Base-by-base conservation (phyloP, 2,113 vertebrate species). In the Eira barbara region DNA sequence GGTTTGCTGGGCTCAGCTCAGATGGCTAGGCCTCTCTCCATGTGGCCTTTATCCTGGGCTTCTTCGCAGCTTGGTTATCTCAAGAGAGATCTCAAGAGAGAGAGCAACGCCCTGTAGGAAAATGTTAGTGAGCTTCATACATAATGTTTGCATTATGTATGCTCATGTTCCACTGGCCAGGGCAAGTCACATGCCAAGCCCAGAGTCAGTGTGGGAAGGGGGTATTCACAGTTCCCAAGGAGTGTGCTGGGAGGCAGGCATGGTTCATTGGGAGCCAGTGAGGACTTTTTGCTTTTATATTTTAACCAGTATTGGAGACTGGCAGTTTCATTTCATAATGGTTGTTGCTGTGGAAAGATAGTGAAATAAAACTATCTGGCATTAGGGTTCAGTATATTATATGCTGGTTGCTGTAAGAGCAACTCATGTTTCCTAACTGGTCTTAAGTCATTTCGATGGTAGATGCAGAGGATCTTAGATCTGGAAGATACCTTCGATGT, bases 301-400 rank as follows among this genome's bases (percentile, higher is more conserved):
- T 92, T 95, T 95, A 89, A 81, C 11, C 23, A 82, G 36, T 94
- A 12, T 23, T 42, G 78, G 89, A 25, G 17, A 71, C 45, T 90
- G 39, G 67, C 42, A n/a, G 31, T 94, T 92, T 95, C 17, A 84
- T 95, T 95, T 94, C 79, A 78, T 91, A 94, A 89, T 79, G 25
- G 61, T 55, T 42, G 3, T 80, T 87, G 84, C 49, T 95, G 0
- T 94, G 61, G 29, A 80, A 94, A 92, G 71, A 78, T 31, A 59
- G 15, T 94, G 39, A 94, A 85, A 96, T 79, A 52, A 95, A 82
- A 87, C n/a, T 94, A 2, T 88, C n/a, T 78, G 57, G 52, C 34
- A 39, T 89, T 95, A 73, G 18, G 49, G 39, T 89, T 96, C 31
- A 65, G 27, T 93, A 47, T 89, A 67, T 91, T 71, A 76, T 95